A percentile compares a stretch with the other conserved stretches of the same genome.
Conservation (phyloP, 2,797 vertebrate species). For the Neostethus bicornis region DNA sequence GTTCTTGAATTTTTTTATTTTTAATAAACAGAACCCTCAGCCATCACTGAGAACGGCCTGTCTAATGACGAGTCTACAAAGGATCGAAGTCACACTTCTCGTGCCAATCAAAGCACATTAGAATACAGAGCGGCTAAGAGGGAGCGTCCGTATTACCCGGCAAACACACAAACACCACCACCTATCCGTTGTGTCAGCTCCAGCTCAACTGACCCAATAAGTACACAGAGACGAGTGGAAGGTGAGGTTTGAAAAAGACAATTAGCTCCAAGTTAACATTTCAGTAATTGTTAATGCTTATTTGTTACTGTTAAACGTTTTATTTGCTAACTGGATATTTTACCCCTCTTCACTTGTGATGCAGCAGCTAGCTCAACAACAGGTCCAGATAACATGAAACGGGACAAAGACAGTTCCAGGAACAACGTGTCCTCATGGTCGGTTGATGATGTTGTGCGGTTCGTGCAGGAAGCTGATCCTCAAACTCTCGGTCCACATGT, state of each 20-base stretch:
- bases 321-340: not conserved
- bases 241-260: conserved; percentile 72
- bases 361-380: conserved; percentile 91
- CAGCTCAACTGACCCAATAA: conserved; percentile 81
- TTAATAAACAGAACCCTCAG: conserved; percentile 71
- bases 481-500: conserved; percentile 88
- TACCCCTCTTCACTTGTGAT: not conserved
- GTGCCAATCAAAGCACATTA: conserved; percentile 65
- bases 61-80: conserved; percentile 79
- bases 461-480: conserved; percentile 92
- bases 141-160: conserved; percentile 77
- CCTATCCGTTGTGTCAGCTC: conserved; percentile 78
- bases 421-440: conserved; percentile 87
- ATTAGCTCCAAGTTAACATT: not conserved
- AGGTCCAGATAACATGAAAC: conserved; percentile 85
- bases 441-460: conserved; percentile 93
- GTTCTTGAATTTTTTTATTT: not conserved
- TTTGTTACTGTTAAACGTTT: not conserved
- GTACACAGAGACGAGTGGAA: conserved; percentile 85
- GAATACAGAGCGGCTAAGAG: conserved; percentile 78
- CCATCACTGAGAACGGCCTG: conserved; percentile 78
- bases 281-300: not conserved
- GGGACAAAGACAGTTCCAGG: conserved; percentile 80
- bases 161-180: conserved; percentile 67
- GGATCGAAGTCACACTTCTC: conserved; percentile 75